Base-by-base conservation (phyloP, 2,888 invertebrate genomes). In the Trachelus iudaicus region DNA sequence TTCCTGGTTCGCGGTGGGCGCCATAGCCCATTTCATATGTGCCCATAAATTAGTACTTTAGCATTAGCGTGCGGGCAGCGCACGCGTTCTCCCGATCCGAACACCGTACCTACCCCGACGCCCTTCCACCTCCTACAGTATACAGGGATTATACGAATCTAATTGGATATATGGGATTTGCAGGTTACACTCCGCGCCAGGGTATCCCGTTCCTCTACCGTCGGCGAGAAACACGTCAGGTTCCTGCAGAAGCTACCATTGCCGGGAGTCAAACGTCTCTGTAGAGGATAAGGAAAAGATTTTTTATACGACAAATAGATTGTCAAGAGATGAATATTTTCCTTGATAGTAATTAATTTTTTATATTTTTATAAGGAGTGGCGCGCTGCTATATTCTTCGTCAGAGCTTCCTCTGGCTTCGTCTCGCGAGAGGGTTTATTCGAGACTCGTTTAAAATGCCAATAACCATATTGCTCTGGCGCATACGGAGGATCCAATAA, bases 81-180 rank as follows among this genome's bases (percentile, higher is more conserved):
- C 34, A 71, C 71, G 71, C 56, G 56, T 56, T 56, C 56, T 56
- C 23, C 23, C 56, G 56, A 56, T 56, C 9, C 56, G 23, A 56
- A 56, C 56, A 56, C 56, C 23, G 56, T 56, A 56, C 9, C 9
- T 23, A 56, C 56, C 56, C 56, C 56, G 56, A 56, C 56, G 56
- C 23, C 23, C 56, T 56, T 56, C 56, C 23, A 71, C 71, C 84
- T 84, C 82, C 79, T 84, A 85, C 85, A 87, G 85, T 85, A 85
- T 86, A 83, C 86, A 81, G 79, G 90, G 90, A 90, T 90, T 91
- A 90, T 89, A 87, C 86, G 85, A 89, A 84, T 87, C 88, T 90
- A 90, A 91, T 91, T 90, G 89, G 91, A 89, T 90, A 85, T 88
- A 89, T 86, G 87, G 86, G 89, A 89, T 88, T 87, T 88, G 84